Evolutionary conservation across 2,113 vertebrate species (phyloP), one percentile per base, ranked within the genome.

Genomic region (Cynopterus brachyotis): DNA sequence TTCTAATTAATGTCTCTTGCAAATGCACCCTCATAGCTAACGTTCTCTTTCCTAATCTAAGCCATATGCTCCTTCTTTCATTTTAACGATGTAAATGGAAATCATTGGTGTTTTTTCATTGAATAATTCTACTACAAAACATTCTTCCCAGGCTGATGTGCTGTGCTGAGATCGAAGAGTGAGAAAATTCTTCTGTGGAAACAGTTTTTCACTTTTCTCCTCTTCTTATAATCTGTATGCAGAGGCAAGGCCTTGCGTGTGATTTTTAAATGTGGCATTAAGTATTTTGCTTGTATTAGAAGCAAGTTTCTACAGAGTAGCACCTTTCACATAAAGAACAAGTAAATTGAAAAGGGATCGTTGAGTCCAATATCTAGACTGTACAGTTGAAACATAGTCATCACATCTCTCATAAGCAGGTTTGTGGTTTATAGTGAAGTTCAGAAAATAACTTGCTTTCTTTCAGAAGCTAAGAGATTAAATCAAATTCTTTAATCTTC

Each of bases 1-100:
- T 96, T 76, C 86, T 97, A 96, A 98, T 96, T 98, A 98, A 96
- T 76, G 57, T 66, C 89, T 97, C 5, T 17, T 97, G 11, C 66
- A 97, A 97, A 95, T 79, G 76, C 73, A 96, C 28, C 67, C 95
- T 97, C 97, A 97, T 92, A 97, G 60, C 91, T 95, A 86, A 64
- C 26, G 0, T 91, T 97, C 97, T 17, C 50, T 82, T 95, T 76
- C 67, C 62, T 97, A 78, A 89, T 70, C 76, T 37, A 32, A 97
- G 97, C 97, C 22, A 66, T 89, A 64, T 97, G 96, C 59, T 96
- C n/a, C 37, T 96, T 96, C 82, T 6, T 9, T 87, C 94, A 6
- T 70, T 94, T 57, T 89, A 96, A 98, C 0, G 9, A 94, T 88
- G 6, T 1, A 91, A 97, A 97, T 96, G 81, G 85, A 97, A 98